phyloP scores from a whole-genome alignment of 1,140 invertebrate genomes.

The Triops longicaudatus region DNA sequence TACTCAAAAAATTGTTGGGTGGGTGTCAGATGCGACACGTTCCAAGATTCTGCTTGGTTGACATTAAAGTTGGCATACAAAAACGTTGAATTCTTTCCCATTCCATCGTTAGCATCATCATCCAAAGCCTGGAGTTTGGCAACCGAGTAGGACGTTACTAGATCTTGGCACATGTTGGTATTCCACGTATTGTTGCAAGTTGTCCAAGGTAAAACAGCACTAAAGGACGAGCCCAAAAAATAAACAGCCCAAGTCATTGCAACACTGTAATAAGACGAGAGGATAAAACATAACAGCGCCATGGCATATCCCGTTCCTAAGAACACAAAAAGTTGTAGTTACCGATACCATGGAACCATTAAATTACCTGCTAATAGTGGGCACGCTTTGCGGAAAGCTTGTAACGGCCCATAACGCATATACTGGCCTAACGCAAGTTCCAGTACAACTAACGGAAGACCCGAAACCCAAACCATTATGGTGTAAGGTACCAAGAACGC shows the following conservation, averaged over 20 bases:
- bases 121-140: constrained; percentile 10
- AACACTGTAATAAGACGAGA: constrained; percentile 48
- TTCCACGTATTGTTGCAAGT: constrained; percentile 46
- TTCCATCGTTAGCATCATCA: background rate
- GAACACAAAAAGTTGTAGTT: constrained; percentile 25
- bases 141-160: background rate
- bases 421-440: constrained; percentile 47
- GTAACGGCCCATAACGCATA: constrained; percentile 39
- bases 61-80: constrained; percentile 1
- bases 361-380: constrained; percentile 41
- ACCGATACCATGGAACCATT: background rate
- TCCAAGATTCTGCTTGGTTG: constrained; percentile 14
- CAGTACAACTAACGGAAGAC: constrained; percentile 50
- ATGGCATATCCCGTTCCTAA: constrained; percentile 50
- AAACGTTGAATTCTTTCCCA: background rate
- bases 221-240: constrained; percentile 44
- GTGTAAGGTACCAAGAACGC: constrained; percentile 50
- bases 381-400: constrained; percentile 41
- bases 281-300: constrained; percentile 48
- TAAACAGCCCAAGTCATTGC: constrained; percentile 48
- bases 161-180: constrained; percentile 38
- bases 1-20: constrained; percentile 28
- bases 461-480: constrained; percentile 45
- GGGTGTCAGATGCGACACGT: constrained; percentile 17
- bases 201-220: constrained; percentile 43